Evolutionary conservation across 2,113 vertebrate species (phyloP).

Genomic region (Polypterus bichir): DNA sequence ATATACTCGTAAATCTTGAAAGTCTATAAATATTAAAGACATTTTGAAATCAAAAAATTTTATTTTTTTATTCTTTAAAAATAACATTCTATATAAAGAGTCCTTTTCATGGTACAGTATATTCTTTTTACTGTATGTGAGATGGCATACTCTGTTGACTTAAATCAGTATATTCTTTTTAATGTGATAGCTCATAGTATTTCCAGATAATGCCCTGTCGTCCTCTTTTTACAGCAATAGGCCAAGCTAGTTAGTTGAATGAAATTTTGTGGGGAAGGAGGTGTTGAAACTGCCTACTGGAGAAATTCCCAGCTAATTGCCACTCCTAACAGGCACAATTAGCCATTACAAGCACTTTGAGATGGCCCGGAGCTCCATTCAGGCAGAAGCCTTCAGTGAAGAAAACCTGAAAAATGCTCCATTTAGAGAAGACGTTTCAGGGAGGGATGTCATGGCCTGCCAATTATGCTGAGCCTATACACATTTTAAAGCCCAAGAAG

Average conservation of each 20-base stretch:
- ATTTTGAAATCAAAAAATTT: too few species aligned
- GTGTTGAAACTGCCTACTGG: constrained; percentile 42
- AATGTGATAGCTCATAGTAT: neutral
- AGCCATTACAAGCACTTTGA: constrained; percentile 63
- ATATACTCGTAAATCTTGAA: too few species aligned
- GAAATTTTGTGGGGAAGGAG: constrained; percentile 48
- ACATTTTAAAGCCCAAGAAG: constrained; percentile 41
- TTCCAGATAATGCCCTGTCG: constrained; percentile 30
- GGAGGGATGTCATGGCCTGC: constrained; percentile 60
- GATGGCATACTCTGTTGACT: too few species aligned
- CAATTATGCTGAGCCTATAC: constrained; percentile 54
- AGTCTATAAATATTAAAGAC: too few species aligned
- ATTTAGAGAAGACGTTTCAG: constrained; percentile 53
- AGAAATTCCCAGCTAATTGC: constrained; percentile 59
- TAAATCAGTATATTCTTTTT: too few species aligned
- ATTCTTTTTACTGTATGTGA: too few species aligned
- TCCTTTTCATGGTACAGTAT: too few species aligned
- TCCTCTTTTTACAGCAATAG: constrained; percentile 36
- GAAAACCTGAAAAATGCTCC: constrained; percentile 51
- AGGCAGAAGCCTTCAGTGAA: constrained; percentile 62
- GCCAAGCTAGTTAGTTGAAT: constrained; percentile 43
- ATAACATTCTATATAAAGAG: too few species aligned
- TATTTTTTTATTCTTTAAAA: too few species aligned
- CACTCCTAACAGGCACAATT: constrained; percentile 63
- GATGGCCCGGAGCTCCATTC: constrained; percentile 57